Base-by-base conservation (phyloP, 1,140 invertebrate species). In the Stenopsyche tienmushanensis region DNA sequence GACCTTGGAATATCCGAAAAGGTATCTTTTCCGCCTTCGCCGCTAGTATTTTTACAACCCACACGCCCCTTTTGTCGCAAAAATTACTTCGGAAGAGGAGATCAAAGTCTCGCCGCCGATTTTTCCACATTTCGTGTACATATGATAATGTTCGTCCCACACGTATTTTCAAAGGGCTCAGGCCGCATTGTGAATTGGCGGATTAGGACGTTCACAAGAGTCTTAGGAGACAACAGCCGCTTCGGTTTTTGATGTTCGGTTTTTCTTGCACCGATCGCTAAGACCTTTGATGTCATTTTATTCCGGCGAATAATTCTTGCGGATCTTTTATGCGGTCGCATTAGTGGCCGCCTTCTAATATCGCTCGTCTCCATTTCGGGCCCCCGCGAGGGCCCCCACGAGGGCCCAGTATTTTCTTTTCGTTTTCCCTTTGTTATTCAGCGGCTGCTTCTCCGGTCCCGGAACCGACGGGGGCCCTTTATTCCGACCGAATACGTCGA, bases 221-320 rank as follows among this genome's bases (percentile, higher is more conserved):
- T 57, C 54, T 57, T 57, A 57, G 17, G 21, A 29, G 50, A 29
- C 50, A 53, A 53, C 34, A 21, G 34, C 34, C 18, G 54, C 34
- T 57, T 24, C 34, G 15, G 54, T 41, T 5, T 57, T 57, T 57
- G 54, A 57, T n/a, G 54, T 57, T 41, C 54, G 54, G 24, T 57
- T 57, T 57, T 42, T 57, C 52, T 54, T 29, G 39, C 52, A 54
- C 25, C 25, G 21, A n/a, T 25, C 3, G 20, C n/a, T 54, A 54
- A 54, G n/a, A 54, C 25, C 17, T 41, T 57, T 57, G 54, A 57
- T 57, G 54, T 57, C 34, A 10, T 42, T 42, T 42, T 54, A 34
- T 54, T 15, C 39, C 15, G 1, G 17, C n/a, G 13, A 18, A 34
- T 57, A 17, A 3, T 42, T 57, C 20, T 57, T n/a, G 21, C 8